A percentile compares a stretch with the other conserved stretches of the same genome.
phyloP scores from a whole-genome alignment of 2,113 vertebrate species.

The Cephalopterus ornatus region DNA sequence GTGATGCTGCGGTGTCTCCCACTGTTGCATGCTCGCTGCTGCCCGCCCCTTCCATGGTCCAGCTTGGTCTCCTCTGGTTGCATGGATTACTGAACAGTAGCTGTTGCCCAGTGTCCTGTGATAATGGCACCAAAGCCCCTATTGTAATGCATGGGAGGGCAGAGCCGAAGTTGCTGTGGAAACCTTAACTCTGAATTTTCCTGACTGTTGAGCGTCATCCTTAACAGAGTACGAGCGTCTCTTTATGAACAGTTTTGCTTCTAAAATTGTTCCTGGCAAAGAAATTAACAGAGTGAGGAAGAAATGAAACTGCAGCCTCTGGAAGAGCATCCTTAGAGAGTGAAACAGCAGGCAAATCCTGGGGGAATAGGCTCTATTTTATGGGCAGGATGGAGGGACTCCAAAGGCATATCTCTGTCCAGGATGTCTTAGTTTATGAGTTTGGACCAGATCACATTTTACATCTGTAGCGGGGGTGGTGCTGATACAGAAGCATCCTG shows the following conservation, averaged over 20 bases:
- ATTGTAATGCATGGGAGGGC: not conserved
- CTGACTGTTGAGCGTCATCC: not conserved
- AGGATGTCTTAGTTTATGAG: not conserved
- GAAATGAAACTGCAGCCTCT: not conserved
- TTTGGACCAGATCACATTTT: not conserved
- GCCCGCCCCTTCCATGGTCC: not conserved
- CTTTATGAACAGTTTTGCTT: not conserved
- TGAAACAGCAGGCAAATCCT: not conserved
- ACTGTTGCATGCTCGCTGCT: not conserved
- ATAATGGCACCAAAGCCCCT: not conserved
- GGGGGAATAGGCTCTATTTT: not conserved
- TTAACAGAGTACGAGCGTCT: not conserved
- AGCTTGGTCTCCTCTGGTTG: not conserved
- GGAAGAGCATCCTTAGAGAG: not conserved
- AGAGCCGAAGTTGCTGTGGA: constrained; percentile 42
- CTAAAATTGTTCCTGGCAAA: not conserved
- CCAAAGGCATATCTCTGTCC: not conserved
- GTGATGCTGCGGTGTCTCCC: not conserved
- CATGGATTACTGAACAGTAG: not conserved
- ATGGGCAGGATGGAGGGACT: not conserved
- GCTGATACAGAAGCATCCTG: constrained; percentile 1
- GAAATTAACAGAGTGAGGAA: not conserved
- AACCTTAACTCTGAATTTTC: constrained; percentile 42
- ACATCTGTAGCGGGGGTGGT: not conserved
- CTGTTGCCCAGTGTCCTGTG: not conserved